Evolutionary conservation across 2,888 invertebrate genomes (phyloP).

Genomic region (Lissocephala sabroskyi): DNA sequence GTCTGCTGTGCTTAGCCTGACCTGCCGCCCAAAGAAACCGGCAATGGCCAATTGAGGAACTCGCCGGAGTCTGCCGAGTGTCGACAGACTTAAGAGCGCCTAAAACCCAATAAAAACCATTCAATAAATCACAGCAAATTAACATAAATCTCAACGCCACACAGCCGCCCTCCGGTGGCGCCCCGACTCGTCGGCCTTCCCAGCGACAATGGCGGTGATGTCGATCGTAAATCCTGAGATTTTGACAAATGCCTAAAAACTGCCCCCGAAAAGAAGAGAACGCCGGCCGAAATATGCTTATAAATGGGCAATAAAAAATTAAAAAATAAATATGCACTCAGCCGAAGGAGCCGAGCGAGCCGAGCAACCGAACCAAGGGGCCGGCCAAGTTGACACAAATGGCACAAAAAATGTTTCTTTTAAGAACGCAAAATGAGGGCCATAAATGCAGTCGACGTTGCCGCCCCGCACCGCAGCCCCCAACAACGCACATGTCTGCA

Average conservation of each 20-base stretch:
- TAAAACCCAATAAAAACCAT: slow-evolving; percentile 59
- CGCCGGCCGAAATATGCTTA: too few relatives aligned
- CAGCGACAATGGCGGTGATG: slow-evolving; percentile 50
- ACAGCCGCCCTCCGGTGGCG: slow-evolving; percentile 7
- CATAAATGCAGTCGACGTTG: slow-evolving; percentile 43
- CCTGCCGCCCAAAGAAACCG: too few relatives aligned
- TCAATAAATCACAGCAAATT: slow-evolving; percentile 66
- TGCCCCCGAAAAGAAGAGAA: too few relatives aligned
- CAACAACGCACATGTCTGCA: slow-evolving; percentile 65
- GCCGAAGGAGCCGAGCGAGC: too few relatives aligned
- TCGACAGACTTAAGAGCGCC: slow-evolving; percentile 28
- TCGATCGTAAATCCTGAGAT: slow-evolving; percentile 60
- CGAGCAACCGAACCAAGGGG: slow-evolving; percentile 10
- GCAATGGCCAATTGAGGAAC: too few relatives aligned
- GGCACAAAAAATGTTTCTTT: slow-evolving; percentile 60
- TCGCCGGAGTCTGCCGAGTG: too few relatives aligned
- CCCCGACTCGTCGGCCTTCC: slow-evolving; percentile 18
- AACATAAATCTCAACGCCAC: slow-evolving; percentile 49
- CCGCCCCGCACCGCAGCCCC: too few relatives aligned
- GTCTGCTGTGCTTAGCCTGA: too few relatives aligned
- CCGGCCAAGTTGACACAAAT: slow-evolving; percentile 51
- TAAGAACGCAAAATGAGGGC: slow-evolving; percentile 55
- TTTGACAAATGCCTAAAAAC: slow-evolving; percentile 61
- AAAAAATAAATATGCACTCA: slow-evolving; percentile 37
- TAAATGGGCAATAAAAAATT: slow-evolving; percentile 60